These are phyloP conservation scores for Aphidius colemani DNA, from an alignment of 2,888 invertebrate species.

Conservation along the genomic window DNA sequence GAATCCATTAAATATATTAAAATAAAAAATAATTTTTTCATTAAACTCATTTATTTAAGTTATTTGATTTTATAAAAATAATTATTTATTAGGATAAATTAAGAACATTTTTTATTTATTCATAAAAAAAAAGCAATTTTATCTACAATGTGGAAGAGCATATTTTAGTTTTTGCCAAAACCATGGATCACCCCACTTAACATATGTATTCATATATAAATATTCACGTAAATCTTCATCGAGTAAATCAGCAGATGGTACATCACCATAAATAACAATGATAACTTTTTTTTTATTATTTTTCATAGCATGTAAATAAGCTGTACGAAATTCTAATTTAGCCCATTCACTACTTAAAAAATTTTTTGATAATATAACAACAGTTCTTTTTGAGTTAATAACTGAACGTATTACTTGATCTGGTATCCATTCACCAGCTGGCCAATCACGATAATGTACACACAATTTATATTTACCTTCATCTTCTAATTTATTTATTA, in stretches of 20 bases:
- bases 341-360: conserved; percentile 79
- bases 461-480: conserved; percentile 72
- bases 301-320: conserved; percentile 72
- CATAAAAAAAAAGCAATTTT: too few species aligned
- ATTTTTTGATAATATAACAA: conserved; percentile 73
- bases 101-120: too few species aligned
- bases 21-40: too few species aligned
- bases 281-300: conserved; percentile 74
- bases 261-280: conserved; percentile 74
- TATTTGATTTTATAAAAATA: too few species aligned
- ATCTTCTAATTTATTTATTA: conserved; percentile 71
- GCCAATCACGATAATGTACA: conserved; percentile 76
- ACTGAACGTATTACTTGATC: conserved; percentile 73
- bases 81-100: too few species aligned
- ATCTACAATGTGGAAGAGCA: conserved; percentile 69
- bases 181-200: conserved; percentile 81
- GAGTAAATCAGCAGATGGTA: conserved; percentile 66
- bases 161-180: conserved; percentile 81
- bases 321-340: conserved; percentile 75
- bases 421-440: conserved; percentile 75
- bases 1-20: too few species aligned
- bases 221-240: conserved; percentile 75
- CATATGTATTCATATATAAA: conserved; percentile 76
- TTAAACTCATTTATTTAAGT: too few species aligned
- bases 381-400: conserved; percentile 71